A percentile compares a stretch with the other conserved stretches of the same genome.
Conservation (phyloP, 2,113 vertebrate genomes). For the Rhea pennata region DNA sequence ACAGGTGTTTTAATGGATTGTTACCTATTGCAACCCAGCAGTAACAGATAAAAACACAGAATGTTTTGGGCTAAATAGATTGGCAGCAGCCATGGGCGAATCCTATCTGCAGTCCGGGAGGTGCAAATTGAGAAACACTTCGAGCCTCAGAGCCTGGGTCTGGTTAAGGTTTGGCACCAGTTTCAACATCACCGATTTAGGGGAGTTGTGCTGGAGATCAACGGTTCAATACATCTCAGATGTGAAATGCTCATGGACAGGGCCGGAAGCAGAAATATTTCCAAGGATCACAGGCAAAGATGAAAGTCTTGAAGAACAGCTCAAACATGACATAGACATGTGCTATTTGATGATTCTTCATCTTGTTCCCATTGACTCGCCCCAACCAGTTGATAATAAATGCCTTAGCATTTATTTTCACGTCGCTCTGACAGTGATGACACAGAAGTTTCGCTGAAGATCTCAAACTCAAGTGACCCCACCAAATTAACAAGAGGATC, state of each 20-base stretch:
- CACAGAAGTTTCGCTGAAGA: neutral
- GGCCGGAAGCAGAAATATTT: neutral
- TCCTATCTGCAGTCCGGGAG: neutral
- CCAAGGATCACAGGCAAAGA: neutral
- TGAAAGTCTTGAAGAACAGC: neutral
- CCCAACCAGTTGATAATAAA: neutral
- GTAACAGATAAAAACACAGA: neutral
- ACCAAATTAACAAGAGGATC: neutral
- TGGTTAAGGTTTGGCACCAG: rapidly evolving
- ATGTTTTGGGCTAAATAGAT: neutral
- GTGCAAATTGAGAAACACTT: neutral
- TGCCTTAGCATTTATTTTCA: neutral
- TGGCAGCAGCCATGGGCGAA: neutral
- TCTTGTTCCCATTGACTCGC: neutral
- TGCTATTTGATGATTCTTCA: neutral
- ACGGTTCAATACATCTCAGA: neutral
- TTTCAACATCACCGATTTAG: neutral
- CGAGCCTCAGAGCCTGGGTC: neutral
- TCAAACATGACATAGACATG: neutral
- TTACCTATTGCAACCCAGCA: neutral
- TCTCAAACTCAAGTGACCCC: neutral
- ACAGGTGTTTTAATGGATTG: neutral
- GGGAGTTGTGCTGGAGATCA: neutral
- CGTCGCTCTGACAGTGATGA: neutral
- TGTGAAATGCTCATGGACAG: neutral